phyloP scores from a whole-genome alignment of 2,113 vertebrate genomes.

The Stigmatopora argus region DNA sequence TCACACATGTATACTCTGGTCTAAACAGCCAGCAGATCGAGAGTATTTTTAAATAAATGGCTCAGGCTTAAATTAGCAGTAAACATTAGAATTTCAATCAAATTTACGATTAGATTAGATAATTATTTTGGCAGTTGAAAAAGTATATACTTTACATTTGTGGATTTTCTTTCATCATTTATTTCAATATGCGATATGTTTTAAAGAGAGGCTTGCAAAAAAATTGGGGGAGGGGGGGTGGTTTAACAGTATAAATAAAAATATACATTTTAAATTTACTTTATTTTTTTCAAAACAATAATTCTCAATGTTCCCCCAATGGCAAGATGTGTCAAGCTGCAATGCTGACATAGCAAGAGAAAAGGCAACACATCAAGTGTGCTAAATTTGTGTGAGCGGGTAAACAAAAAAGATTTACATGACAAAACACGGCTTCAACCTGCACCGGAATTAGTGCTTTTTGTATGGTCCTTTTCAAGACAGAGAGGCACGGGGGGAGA shows the following conservation, averaged over 20 bases:
- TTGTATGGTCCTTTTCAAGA: constrained; percentile 55
- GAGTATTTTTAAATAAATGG: neutral
- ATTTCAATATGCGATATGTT: neutral
- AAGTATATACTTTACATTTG: neutral
- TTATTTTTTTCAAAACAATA: constrained; percentile 12
- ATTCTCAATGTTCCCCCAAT: constrained; percentile 40
- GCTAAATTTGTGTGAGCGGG: constrained; percentile 91
- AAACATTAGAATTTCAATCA: neutral
- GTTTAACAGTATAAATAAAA: neutral
- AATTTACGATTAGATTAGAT: neutral
- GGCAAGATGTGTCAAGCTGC: constrained; percentile 77
- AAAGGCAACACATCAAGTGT: constrained; percentile 96
- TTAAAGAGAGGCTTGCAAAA: too few species aligned
- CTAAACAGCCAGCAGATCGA: constrained; percentile 22
- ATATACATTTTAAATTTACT: neutral
- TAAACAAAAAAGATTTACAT: constrained; percentile 96
- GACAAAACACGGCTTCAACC: constrained; percentile 89
- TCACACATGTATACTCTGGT: constrained; percentile 49
- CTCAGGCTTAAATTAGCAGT: neutral
- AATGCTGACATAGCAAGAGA: constrained; percentile 82
- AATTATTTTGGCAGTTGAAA: neutral
- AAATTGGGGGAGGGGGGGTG: too few species aligned
- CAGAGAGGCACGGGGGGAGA: constrained; percentile 68
- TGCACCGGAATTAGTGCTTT: constrained; percentile 80
- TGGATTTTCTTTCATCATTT: neutral